Evolutionary conservation across 1,140 invertebrate genomes (phyloP).

Genomic region (Leptoteleia sp.): DNA sequence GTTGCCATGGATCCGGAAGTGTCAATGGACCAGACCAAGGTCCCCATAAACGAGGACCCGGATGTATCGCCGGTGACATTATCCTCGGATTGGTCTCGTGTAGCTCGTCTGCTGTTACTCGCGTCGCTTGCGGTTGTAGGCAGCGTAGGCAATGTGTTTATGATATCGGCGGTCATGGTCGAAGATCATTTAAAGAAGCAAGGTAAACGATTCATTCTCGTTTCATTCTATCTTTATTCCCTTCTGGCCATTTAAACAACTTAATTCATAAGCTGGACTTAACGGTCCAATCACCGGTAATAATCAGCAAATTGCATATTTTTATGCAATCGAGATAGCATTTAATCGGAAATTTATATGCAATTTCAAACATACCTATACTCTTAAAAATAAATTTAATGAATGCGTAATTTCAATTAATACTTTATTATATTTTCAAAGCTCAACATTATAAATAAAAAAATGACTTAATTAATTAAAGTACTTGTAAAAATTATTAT

Average conservation of each 20-base stretch:
- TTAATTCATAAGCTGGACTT: no score
- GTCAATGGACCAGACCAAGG: constrained; percentile 67
- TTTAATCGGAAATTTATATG: neutral
- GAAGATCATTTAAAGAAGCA: constrained; percentile 86
- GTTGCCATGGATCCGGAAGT: constrained; percentile 64
- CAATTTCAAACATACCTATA: no score
- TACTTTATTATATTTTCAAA: no score
- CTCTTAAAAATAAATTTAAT: no score
- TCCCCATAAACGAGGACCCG: constrained; percentile 67
- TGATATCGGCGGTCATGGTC: constrained; percentile 88
- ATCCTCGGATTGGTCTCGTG: constrained; percentile 85
- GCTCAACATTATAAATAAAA: no score
- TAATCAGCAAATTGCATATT: neutral
- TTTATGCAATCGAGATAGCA: neutral
- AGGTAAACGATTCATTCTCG: constrained; percentile 80
- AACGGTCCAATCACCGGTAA: no score
- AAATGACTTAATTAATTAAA: no score
- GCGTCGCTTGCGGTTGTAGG: constrained; percentile 85
- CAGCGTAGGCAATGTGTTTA: constrained; percentile 88
- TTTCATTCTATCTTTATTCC: neutral
- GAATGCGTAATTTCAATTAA: no score
- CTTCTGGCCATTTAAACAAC: no score
- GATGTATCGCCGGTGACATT: constrained; percentile 84
- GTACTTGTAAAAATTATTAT: no score
- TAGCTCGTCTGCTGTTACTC: constrained; percentile 85